Base-by-base conservation (phyloP, 2,888 invertebrate genomes). In the Gari tellinella region DNA sequence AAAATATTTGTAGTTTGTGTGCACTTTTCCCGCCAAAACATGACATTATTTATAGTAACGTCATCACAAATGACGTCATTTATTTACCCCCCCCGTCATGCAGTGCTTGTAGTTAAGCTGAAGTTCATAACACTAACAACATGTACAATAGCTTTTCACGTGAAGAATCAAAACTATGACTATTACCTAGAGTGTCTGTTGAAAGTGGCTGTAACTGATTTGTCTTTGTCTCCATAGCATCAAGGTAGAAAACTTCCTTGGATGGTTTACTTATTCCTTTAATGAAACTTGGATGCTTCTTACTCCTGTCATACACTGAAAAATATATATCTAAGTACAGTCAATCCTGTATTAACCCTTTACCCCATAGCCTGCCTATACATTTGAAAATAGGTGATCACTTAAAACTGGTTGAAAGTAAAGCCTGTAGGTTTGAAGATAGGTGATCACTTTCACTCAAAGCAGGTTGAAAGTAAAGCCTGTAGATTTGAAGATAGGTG, bases 231-330 rank as follows among this genome's bases (percentile, higher is more conserved):
- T 53, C 38, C 19, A 53, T 19, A 17, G 38, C 7, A 53, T 21
- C 37, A 38, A n/a, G 21, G 17, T 21, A 15, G 8, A 53, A 19
- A 7, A 17, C 21, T 17, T n/a, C 7, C 4, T 25, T 1, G 17
- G 21, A 21, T 38, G 31, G 25, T 12, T 38, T 21, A 37, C 17
- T 19, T 1, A 53, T 8, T 10, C n/a, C 38, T 38, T 53, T 37
- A 12, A 38, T 15, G 19, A 53, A 53, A 14, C 17, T 38, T n/a
- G 53, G 53, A n/a, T 17, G 38, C 25, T 53, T 21, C 38, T 53
- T 53, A 10, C 31, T 31, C 10, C 17, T n/a, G 4, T 19, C 15
- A 21, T 17, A 38, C 8, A 5, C 53, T 53, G 53, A 12, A 38
- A 53, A 53, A 15, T 5, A 31, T 12, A 31, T 10, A 31, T 31